These are phyloP conservation scores for Enteromius unitaeniatus DNA, from an alignment of 2,797 vertebrate species.

Conservation along the genomic window DNA sequence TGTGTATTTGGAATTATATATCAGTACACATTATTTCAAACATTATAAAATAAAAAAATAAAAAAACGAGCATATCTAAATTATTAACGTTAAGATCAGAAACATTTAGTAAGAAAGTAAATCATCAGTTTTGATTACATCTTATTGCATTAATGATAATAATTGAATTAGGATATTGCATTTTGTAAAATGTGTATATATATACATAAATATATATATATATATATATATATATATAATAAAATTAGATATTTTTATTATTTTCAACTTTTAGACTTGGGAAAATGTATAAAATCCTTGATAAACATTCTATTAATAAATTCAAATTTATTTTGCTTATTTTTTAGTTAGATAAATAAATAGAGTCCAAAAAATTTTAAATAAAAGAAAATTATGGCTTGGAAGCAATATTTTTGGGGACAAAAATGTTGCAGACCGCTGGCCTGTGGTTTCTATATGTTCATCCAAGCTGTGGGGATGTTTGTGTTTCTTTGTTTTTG, in stretches of 20 bases:
- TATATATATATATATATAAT: no score
- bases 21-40: background rate
- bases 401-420: background rate
- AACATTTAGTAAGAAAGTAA: background rate
- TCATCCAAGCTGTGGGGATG: background rate
- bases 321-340: no score
- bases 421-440: background rate
- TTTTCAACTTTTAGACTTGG: background rate
- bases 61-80: no score
- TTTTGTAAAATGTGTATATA: no score
- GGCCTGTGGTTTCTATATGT: background rate
- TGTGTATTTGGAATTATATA: background rate
- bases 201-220: no score
- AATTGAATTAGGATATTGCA: background rate
- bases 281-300: background rate
- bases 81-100: background rate
- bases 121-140: background rate
- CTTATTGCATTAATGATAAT: background rate
- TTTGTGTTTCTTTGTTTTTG: constrained; percentile 23
- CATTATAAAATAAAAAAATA: no score
- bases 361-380: no score
- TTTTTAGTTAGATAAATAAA: background rate
- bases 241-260: no score
- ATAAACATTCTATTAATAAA: background rate
- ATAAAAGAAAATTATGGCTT: background rate